Evolutionary conservation across 2,113 vertebrate genomes (phyloP), one percentile per base, ranked within the genome.

Genomic region (Prionailurus viverrinus): DNA sequence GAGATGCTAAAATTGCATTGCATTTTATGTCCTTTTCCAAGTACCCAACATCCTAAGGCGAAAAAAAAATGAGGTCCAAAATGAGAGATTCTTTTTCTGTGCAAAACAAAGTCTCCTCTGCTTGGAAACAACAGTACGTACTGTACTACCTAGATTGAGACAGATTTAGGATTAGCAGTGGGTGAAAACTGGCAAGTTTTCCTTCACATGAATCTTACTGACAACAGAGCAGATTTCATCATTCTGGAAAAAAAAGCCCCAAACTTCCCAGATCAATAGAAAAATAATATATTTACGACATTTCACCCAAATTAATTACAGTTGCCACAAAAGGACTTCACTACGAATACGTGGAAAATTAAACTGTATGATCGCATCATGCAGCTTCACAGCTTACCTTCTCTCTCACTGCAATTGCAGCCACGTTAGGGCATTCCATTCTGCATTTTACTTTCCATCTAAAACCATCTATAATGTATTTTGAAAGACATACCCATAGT

Each of bases 141-240:
- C 4, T 84, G 25, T 94, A 65, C 55, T 84, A 89, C 14, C 90
- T 71, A 94, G 58, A 73, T 3, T 16, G 45, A 93, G 89, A 97
- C 97, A 91, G n/a, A 95, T 95, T 97, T 96, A 98, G 71, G 65
- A 89, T 66, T 16, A 89, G 31, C 7, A 45, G 94, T 97, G 94
- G 94, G 53, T 3, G n/a, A 87, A 82, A n/a, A 31, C 91, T 95
- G 95, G 78, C 78, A 96, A 69, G 61, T 68, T 90, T 96, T 96
- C 10, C 39, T 94, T 82, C 19, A 68, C 76, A 88, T 1, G 90
- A 91, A 94, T 95, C 91, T 97, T 97, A 80, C 14, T 90, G 48
- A 23, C 73, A 95, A 91, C 97, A 58, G 81, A 88, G 27, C 84
- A 89, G 91, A 93, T 95, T 73, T 92, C 78, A 83, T 94, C 92